Evolutionary conservation across 2,797 vertebrate genomes (phyloP).

Genomic region (Xiphorhynchus erythropygius): DNA sequence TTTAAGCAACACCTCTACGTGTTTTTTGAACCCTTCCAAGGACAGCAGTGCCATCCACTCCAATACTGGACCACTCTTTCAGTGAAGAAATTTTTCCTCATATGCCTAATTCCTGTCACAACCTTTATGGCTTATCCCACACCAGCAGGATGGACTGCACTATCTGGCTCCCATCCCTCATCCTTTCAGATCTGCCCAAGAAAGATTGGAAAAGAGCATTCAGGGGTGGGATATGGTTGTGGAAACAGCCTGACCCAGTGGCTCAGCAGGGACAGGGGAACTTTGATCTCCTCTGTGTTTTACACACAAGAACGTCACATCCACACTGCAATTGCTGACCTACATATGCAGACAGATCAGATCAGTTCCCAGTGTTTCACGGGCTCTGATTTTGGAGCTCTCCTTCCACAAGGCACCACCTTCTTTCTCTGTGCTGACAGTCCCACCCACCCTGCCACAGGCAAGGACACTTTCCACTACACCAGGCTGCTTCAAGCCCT

Average conservation of each 20-base stretch:
- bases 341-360: background rate
- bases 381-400: background rate
- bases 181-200: background rate
- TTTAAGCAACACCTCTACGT: background rate
- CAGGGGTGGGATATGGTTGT: background rate
- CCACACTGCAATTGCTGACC: conserved; percentile 7
- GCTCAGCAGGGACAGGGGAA: background rate
- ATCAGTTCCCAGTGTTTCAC: background rate
- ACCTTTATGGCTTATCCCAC: background rate
- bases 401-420: background rate
- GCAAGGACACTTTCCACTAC: background rate
- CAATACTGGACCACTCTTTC: background rate
- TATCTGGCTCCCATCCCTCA: background rate
- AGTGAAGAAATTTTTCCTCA: background rate
- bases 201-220: background rate
- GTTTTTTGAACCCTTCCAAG: background rate
- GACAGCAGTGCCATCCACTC: background rate
- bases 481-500: background rate
- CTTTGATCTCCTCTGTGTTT: background rate
- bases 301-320: background rate
- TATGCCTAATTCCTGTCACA: background rate
- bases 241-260: background rate
- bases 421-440: background rate
- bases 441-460: background rate
- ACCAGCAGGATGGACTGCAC: background rate